Conservation (phyloP, 2,113 vertebrate genomes). For the Genyomyrus donnyi region DNA sequence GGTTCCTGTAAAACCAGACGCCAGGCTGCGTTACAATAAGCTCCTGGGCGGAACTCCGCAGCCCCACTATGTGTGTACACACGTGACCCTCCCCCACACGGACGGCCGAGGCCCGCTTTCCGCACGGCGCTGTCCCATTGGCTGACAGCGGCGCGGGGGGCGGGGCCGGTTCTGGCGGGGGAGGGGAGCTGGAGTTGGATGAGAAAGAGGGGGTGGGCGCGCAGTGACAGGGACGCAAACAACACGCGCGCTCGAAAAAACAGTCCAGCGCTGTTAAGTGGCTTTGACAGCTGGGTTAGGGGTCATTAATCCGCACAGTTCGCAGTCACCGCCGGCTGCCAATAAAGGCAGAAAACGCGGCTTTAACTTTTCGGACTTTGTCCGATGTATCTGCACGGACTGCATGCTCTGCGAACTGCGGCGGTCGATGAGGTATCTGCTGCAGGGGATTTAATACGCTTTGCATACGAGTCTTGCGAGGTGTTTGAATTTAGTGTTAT, state of each 20-base stretch:
- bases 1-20: constrained; percentile 47
- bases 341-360: background rate
- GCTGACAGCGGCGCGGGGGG: constrained; percentile 15
- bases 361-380: background rate
- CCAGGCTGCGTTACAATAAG: constrained; percentile 51
- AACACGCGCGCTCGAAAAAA: constrained; percentile 10
- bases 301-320: background rate
- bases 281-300: constrained; percentile 19
- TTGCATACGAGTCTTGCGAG: background rate
- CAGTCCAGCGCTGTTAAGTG: constrained; percentile 13
- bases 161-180: background rate
- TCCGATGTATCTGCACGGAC: background rate
- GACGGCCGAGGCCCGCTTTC: constrained; percentile 32
- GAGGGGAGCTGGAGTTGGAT: background rate
- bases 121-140: constrained; percentile 44
- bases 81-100: constrained; percentile 61
- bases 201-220: constrained; percentile 29
- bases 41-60: constrained; percentile 42
- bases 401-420: background rate
- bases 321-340: background rate
- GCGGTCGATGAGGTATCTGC: background rate
- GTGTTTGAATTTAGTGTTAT: background rate
- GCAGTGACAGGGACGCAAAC: constrained; percentile 2
- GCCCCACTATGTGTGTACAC: constrained; percentile 59
- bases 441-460: background rate